Conservation (phyloP, 1,140 invertebrate genomes). For the Philopotamus ludificatus region DNA sequence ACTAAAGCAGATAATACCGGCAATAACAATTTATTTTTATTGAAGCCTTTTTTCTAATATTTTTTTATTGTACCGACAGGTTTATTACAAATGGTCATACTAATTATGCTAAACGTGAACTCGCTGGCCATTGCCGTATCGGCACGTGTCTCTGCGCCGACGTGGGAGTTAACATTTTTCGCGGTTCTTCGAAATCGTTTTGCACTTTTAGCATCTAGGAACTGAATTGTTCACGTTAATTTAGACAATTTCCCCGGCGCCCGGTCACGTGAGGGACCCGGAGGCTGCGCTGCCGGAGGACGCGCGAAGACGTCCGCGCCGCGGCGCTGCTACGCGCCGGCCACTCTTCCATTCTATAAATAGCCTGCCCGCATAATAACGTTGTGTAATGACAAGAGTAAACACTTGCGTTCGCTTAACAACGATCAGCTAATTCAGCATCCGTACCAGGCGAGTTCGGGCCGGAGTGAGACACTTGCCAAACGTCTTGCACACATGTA, state of each 20-base stretch:
- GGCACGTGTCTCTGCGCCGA: background rate
- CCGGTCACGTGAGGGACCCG: background rate
- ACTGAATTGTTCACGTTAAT: too few species aligned
- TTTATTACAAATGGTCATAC: too few species aligned
- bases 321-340: conserved; percentile 8
- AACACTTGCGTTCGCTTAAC: conserved; percentile 28
- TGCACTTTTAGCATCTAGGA: background rate
- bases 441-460: background rate
- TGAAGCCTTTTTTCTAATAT: too few species aligned
- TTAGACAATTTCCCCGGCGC: background rate
- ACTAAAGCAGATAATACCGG: too few species aligned
- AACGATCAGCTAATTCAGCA: conserved; percentile 4
- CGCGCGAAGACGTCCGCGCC: conserved; percentile 7
- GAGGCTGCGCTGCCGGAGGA: background rate
- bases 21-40: too few species aligned
- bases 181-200: background rate
- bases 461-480: background rate
- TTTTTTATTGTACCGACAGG: too few species aligned
- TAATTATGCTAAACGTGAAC: background rate
- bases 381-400: conserved; percentile 32
- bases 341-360: conserved; percentile 17
- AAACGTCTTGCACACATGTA: background rate
- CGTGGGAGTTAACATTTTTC: background rate
- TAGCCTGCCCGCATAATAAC: conserved; percentile 33
- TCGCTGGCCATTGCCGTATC: background rate